Conservation (phyloP, 2,797 vertebrate genomes). For the Chrysocyon brachyurus region DNA sequence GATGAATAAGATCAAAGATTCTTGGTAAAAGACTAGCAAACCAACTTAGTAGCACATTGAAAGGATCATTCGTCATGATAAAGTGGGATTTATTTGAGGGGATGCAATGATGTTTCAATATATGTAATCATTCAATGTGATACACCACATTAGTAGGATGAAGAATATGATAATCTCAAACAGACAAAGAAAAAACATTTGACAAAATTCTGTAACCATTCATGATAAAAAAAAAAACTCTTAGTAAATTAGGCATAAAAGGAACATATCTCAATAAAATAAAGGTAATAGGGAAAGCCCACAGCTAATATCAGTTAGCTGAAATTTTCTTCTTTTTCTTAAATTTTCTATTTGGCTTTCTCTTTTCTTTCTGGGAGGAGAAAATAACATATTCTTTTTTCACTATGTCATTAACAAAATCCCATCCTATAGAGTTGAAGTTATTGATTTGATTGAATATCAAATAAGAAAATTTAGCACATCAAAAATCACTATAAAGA, state of each 20-base stretch:
- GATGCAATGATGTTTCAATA: background rate
- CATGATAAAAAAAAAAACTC: background rate
- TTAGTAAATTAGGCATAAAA: background rate
- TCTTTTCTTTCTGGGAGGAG: background rate
- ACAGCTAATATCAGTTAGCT: background rate
- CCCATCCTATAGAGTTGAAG: background rate
- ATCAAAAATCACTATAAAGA: background rate
- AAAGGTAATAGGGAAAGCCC: background rate
- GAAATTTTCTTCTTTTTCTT: background rate
- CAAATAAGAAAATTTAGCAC: background rate
- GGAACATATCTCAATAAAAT: background rate
- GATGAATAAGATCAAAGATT: background rate
- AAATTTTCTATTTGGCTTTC: background rate
- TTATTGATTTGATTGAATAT: background rate
- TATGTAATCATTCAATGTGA: background rate
- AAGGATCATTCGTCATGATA: background rate
- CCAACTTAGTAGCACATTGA: background rate
- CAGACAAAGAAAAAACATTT: background rate
- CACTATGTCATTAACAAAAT: conserved; percentile 15
- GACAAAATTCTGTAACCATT: background rate
- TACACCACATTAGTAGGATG: background rate
- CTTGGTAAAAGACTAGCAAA: background rate
- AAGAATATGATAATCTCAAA: background rate
- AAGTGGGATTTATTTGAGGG: background rate
- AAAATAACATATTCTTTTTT: background rate